Evolutionary conservation across 1,140 invertebrate species (phyloP).

Genomic region (Cydia splendana): DNA sequence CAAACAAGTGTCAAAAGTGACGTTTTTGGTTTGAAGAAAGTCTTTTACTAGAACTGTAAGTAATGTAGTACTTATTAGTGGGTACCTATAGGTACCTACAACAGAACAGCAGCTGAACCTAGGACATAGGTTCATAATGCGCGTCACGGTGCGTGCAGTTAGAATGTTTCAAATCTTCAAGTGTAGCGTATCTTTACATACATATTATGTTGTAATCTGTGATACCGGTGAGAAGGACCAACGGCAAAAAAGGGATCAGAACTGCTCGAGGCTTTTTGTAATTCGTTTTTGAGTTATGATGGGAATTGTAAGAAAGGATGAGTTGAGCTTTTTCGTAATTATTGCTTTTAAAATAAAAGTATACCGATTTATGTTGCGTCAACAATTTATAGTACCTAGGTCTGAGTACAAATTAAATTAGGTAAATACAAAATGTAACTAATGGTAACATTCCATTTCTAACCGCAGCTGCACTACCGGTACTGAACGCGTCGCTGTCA

Average conservation of each 20-base stretch:
- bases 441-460: too few species aligned
- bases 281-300: conserved; percentile 29
- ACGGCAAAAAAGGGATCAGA: conserved; percentile 26
- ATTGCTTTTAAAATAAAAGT: neutral
- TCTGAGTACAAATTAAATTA: too few species aligned
- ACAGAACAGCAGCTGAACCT: too few species aligned
- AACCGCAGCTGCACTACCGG: too few species aligned
- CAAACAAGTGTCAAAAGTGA: too few species aligned
- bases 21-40: too few species aligned
- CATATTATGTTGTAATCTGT: neutral
- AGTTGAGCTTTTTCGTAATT: neutral
- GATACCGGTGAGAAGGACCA: neutral
- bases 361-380: neutral
- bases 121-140: too few species aligned
- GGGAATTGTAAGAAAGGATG: conserved; percentile 9
- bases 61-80: too few species aligned
- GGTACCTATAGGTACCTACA: too few species aligned
- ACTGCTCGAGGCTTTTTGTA: conserved; percentile 3
- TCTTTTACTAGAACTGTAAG: too few species aligned
- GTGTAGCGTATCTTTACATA: neutral
- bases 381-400: neutral
- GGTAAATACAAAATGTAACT: too few species aligned
- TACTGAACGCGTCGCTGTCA: too few species aligned
- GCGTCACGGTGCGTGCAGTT: neutral
- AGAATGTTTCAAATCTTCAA: neutral